These are phyloP conservation scores for Hypsibius dujardini DNA, from an alignment of 1,140 invertebrate genomes.

Conservation along the genomic window DNA sequence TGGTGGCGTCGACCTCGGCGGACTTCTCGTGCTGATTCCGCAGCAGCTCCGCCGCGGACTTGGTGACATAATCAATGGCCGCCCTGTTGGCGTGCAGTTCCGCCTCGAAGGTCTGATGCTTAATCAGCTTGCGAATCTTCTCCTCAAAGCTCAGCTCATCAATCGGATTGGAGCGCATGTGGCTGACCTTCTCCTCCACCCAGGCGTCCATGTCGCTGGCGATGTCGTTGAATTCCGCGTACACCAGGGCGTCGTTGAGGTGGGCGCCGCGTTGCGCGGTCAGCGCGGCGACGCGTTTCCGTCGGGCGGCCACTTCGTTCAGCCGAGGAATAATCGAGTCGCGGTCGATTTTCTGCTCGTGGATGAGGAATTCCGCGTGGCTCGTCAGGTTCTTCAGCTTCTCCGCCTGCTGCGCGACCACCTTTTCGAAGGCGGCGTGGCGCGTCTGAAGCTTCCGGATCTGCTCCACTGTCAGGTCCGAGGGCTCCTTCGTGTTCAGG, in stretches of 20 bases:
- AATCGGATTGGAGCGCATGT: slow-evolving; percentile 45
- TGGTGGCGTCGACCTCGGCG: too few species aligned
- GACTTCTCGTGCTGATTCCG: too few species aligned
- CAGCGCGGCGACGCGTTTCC: slow-evolving; percentile 29
- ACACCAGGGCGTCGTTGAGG: slow-evolving; percentile 58
- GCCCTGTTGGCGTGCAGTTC: slow-evolving; percentile 36
- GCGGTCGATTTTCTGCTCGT: slow-evolving; percentile 27
- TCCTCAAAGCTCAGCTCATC: slow-evolving; percentile 32
- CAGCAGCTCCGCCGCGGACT: too few species aligned
- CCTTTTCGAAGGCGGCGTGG: slow-evolving; percentile 71
- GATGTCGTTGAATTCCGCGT: slow-evolving; percentile 75
- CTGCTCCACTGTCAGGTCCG: background rate
- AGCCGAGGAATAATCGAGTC: slow-evolving; percentile 23
- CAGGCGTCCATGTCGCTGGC: slow-evolving; percentile 46
- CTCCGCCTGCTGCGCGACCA: slow-evolving; percentile 64
- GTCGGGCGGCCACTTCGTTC: slow-evolving; percentile 45
- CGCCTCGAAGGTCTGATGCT: slow-evolving; percentile 90
- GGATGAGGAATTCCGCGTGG: slow-evolving; percentile 36
- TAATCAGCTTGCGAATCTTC: slow-evolving; percentile 78
- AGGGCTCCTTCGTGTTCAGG: slow-evolving; percentile 21
- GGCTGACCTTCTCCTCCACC: slow-evolving; percentile 83
- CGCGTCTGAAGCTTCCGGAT: slow-evolving; percentile 28
- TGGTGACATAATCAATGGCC: too few species aligned
- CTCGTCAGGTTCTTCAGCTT: slow-evolving; percentile 38
- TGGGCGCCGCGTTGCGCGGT: slow-evolving; percentile 31